Conservation (phyloP, 1,140 invertebrate genomes). For the Parapsyche elsis region DNA sequence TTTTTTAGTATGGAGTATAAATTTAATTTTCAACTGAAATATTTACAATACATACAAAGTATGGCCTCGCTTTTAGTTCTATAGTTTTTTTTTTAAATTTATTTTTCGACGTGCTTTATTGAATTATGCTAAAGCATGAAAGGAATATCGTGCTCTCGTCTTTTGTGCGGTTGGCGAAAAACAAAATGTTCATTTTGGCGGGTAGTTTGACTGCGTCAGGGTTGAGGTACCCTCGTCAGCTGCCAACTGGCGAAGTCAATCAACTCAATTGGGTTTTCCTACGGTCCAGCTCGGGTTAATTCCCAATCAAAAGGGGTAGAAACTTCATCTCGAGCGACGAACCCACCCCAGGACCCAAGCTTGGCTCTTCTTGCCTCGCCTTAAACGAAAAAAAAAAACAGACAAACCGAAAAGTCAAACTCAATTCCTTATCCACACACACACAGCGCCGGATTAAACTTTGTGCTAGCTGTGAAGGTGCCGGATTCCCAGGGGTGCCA, state of each 20-base stretch:
- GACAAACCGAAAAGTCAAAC: no score
- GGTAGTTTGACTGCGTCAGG: not conserved
- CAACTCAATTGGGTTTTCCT: not conserved
- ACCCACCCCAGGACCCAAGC: no score
- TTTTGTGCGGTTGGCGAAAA: not conserved
- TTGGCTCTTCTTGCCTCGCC: no score
- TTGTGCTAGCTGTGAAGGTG: no score
- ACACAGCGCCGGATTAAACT: no score
- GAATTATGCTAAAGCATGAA: conserved; percentile 7
- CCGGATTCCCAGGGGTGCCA: no score
- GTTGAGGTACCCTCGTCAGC: conserved; percentile 5
- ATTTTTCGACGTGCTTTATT: not conserved
- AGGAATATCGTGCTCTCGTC: not conserved
- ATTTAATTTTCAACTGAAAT: no score
- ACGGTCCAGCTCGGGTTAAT: not conserved
- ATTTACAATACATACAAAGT: no score
- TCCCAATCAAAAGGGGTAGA: conserved; percentile 15
- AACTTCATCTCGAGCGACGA: not conserved
- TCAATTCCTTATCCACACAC: no score
- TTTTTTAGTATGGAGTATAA: no score
- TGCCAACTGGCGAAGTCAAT: not conserved
- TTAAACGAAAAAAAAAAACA: no score
- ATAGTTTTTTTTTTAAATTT: not conserved
- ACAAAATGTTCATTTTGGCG: not conserved
- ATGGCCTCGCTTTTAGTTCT: no score